phyloP scores from a whole-genome alignment of 2,888 invertebrate genomes.

The Drosophila lacicola region DNA sequence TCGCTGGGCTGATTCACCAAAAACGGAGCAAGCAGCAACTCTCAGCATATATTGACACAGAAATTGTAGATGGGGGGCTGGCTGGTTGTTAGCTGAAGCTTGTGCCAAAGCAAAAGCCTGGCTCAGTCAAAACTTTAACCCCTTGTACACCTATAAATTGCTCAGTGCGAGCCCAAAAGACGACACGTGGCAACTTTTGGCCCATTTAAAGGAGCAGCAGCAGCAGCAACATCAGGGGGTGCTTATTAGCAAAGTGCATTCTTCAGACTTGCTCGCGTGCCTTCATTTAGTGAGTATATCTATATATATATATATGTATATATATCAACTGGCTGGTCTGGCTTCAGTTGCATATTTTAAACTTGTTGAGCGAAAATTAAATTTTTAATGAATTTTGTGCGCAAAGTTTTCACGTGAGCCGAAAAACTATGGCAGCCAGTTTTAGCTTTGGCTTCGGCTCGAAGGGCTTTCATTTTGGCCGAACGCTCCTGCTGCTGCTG shows the following conservation, averaged over 20 bases:
- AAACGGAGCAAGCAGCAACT: conserved; percentile 16
- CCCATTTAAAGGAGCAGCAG: conserved; percentile 5
- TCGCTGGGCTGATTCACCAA: conserved; percentile 19
- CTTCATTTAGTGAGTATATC: conserved; percentile 28
- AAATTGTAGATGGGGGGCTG: conserved; percentile 26
- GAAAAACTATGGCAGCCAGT: conserved; percentile 21
- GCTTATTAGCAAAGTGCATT: conserved; percentile 76
- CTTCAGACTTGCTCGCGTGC: conserved; percentile 30
- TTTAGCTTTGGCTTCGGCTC: conserved; percentile 23
- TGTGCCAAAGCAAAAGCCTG: conserved; percentile 5
- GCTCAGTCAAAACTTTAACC: conserved; percentile 32
- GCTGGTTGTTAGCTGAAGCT: conserved; percentile 18
- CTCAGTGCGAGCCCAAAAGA: conserved; percentile 34
- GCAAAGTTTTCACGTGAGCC: conserved; percentile 63
- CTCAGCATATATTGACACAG: conserved; percentile 73
- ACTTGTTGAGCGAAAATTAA: conserved; percentile 77
- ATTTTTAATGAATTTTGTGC: conserved; percentile 76
- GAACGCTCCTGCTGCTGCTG: conserved; percentile 19
- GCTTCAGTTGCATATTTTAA: conserved; percentile 48
- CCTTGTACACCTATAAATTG: conserved; percentile 31
- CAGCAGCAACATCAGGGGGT: neutral
- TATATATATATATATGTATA: neutral
- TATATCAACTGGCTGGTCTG: conserved; percentile 14
- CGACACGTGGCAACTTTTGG: conserved; percentile 40
- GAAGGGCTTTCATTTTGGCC: conserved; percentile 24